Percentiles rank a stretch among this genome's conserved stretches.
phyloP scores from a whole-genome alignment of 2,113 vertebrate genomes.

The Puma concolor region DNA sequence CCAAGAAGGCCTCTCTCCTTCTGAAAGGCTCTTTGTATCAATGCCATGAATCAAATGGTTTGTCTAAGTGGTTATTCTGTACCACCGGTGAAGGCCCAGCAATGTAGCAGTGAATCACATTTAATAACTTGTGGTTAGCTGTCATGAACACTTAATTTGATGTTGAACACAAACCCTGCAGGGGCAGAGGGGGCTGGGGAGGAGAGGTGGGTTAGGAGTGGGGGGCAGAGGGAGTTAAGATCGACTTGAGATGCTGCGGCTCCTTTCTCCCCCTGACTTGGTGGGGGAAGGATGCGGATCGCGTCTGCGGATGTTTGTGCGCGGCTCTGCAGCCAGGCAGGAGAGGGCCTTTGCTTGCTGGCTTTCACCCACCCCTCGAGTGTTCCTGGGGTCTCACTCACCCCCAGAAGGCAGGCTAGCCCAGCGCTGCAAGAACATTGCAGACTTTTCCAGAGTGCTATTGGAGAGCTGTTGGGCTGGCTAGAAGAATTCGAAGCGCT shows the following conservation, averaged over 20 bases:
- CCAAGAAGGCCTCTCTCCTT: slow-evolving; percentile 67
- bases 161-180: slow-evolving; percentile 81
- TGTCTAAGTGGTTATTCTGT: slow-evolving; percentile 77
- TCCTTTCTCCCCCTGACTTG: background rate
- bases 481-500: slow-evolving; percentile 72
- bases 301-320: background rate
- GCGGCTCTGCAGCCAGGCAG: background rate
- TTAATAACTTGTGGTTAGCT: slow-evolving; percentile 85
- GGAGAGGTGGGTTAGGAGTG: slow-evolving; percentile 47
- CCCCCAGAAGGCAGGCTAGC: slow-evolving; percentile 21
- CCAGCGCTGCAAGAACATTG: slow-evolving; percentile 1
- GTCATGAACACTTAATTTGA: slow-evolving; percentile 86
- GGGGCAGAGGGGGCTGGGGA: slow-evolving; percentile 59
- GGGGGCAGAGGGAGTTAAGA: slow-evolving; percentile 51
- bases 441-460: slow-evolving; percentile 52
- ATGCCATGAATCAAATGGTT: slow-evolving; percentile 82
- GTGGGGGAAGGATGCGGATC: background rate
- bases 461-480: slow-evolving; percentile 65
- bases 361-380: background rate
- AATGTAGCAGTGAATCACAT: slow-evolving; percentile 83
- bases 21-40: slow-evolving; percentile 85
- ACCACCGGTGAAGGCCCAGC: slow-evolving; percentile 81
- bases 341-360: background rate
- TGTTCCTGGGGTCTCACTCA: slow-evolving; percentile 43
- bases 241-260: slow-evolving; percentile 66